These are phyloP conservation scores for Orthosia gothica DNA, from an alignment of 2,888 invertebrate species.

Conservation along the genomic window DNA sequence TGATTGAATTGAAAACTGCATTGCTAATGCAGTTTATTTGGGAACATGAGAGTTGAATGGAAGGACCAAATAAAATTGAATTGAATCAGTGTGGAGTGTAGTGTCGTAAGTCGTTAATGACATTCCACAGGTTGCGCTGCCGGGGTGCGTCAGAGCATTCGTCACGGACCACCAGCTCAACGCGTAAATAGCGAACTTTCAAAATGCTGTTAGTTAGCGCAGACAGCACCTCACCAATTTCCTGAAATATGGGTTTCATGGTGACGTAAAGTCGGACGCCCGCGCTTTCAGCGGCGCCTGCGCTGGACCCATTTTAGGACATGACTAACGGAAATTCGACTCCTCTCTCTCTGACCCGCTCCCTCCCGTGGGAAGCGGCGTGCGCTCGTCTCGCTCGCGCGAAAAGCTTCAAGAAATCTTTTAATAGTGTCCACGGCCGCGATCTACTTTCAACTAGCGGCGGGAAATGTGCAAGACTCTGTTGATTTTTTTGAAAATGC, in stretches of 20 bases:
- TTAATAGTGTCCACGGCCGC: conserved; percentile 92
- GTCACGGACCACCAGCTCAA: conserved; percentile 80
- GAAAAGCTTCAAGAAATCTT: conserved; percentile 91
- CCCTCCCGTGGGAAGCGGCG: conserved; percentile 86
- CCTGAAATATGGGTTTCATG: conserved; percentile 90
- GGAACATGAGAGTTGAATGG: conserved; percentile 44
- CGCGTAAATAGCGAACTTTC: conserved; percentile 76
- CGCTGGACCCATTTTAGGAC: conserved; percentile 94
- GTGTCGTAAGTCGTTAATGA: conserved; percentile 87
- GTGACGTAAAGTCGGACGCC: conserved; percentile 90
- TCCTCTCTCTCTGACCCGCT: conserved; percentile 90
- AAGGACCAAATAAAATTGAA: conserved; percentile 70
- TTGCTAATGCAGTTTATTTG: conserved; percentile 35
- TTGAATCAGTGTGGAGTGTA: conserved; percentile 76
- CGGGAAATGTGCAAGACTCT: conserved; percentile 87
- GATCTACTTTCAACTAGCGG: conserved; percentile 91
- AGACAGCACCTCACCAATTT: conserved; percentile 82
- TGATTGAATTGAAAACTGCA: conserved; percentile 2
- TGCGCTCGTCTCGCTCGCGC: conserved; percentile 88
- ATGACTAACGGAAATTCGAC: conserved; percentile 94
- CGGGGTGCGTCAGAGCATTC: conserved; percentile 86
- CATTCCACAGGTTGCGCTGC: conserved; percentile 85
- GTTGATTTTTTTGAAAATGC: conserved; percentile 79
- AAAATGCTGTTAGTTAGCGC: conserved; percentile 83
- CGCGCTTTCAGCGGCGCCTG: conserved; percentile 92